These are phyloP conservation scores for Pogoniulus pusillus DNA, from an alignment of 2,797 vertebrate genomes.

Conservation along the genomic window DNA sequence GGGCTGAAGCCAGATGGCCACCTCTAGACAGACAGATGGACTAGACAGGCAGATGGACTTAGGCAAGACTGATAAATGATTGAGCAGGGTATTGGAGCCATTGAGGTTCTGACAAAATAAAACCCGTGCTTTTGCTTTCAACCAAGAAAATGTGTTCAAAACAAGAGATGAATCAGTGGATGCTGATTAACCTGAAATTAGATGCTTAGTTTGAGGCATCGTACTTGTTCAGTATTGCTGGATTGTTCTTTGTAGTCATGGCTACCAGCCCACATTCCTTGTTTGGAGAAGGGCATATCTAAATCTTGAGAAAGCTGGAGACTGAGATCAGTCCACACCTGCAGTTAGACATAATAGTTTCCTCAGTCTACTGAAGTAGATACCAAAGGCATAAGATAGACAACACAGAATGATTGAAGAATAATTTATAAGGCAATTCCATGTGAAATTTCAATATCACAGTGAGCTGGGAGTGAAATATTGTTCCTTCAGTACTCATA, in stretches of 20 bases:
- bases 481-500: constrained; percentile 20
- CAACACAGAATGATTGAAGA: not conserved
- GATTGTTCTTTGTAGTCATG: not conserved
- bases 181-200: not conserved
- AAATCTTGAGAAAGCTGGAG: not conserved
- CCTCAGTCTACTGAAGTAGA: not conserved
- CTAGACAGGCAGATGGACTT: not conserved
- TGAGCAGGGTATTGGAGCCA: not conserved
- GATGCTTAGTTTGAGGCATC: not conserved
- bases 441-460: constrained; percentile 17
- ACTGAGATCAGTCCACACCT: not conserved
- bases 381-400: not conserved
- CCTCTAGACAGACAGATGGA: not conserved
- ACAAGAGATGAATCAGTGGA: not conserved
- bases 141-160: not conserved
- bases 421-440: constrained; percentile 55
- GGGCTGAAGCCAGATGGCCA: not conserved
- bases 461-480: not conserved
- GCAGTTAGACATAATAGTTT: not conserved
- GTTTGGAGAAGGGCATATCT: not conserved
- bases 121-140: not conserved
- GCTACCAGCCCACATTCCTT: not conserved
- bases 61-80: accelerated
- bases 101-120: not conserved
- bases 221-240: not conserved